These are phyloP conservation scores for Eulithis prunata DNA, from an alignment of 2,888 invertebrate genomes.

Conservation along the genomic window DNA sequence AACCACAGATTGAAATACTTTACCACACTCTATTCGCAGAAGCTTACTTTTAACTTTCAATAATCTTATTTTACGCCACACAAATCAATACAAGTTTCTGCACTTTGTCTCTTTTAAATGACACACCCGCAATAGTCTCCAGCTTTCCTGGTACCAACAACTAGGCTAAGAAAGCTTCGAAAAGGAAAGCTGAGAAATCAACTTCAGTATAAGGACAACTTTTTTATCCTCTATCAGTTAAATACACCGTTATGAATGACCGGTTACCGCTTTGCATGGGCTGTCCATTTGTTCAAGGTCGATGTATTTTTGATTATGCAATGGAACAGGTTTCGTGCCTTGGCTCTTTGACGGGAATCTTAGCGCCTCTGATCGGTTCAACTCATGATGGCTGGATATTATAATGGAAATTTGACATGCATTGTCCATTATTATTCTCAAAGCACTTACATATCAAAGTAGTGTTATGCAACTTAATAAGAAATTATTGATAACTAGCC, in stretches of 20 bases:
- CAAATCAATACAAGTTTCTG: background rate
- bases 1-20: conserved; percentile 14
- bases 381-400: conserved; percentile 1
- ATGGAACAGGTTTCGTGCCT: conserved; percentile 40
- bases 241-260: conserved; percentile 26
- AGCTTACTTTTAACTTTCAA: background rate
- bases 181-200: conserved; percentile 39
- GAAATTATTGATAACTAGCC: too few relatives aligned
- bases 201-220: conserved; percentile 25
- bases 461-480: too few relatives aligned
- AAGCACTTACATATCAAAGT: background rate
- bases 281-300: conserved; percentile 42
- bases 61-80: conserved; percentile 14
- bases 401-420: background rate
- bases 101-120: conserved; percentile 18
- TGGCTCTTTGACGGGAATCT: conserved; percentile 28
- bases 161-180: conserved; percentile 37
- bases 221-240: conserved; percentile 30
- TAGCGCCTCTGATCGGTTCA: conserved; percentile 26
- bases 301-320: conserved; percentile 46
- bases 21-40: conserved; percentile 5
- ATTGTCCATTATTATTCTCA: background rate
- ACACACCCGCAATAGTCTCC: conserved; percentile 4
- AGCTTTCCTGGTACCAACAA: conserved; percentile 34
- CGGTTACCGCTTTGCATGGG: conserved; percentile 29